Conservation (phyloP, 2,888 invertebrate genomes). For the Oscheius sp. region DNA sequence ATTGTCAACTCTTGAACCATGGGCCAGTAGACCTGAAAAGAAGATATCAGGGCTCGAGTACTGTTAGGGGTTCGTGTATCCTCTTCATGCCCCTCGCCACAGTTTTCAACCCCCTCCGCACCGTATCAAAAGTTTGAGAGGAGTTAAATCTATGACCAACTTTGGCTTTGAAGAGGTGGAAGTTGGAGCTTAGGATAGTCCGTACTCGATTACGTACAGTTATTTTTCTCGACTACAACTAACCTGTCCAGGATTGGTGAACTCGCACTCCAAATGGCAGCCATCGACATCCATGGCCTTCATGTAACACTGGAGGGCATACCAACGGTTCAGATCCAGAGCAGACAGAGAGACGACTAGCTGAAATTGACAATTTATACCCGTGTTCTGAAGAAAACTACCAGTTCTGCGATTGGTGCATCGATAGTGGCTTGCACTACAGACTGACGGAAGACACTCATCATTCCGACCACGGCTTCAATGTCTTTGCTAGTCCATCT, state of each 20-base stretch:
- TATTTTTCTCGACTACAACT: not conserved
- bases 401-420: slow-evolving; percentile 70
- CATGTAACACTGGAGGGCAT: slow-evolving; percentile 71
- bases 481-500: slow-evolving; percentile 67
- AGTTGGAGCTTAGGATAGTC: too few species aligned
- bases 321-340: slow-evolving; percentile 68
- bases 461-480: slow-evolving; percentile 53
- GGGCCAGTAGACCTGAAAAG: slow-evolving; percentile 66
- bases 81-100: too few species aligned
- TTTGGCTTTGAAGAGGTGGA: too few species aligned
- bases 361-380: slow-evolving; percentile 45
- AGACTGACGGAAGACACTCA: slow-evolving; percentile 59
- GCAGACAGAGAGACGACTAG: slow-evolving; percentile 67
- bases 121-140: too few species aligned
- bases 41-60: not conserved
- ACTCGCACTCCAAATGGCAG: slow-evolving; percentile 37
- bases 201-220: too few species aligned
- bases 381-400: slow-evolving; percentile 10
- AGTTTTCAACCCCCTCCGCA: too few species aligned
- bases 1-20: slow-evolving; percentile 59
- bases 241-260: slow-evolving; percentile 34
- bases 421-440: slow-evolving; percentile 63
- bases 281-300: slow-evolving; percentile 62
- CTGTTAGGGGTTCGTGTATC: too few species aligned
- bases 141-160: too few species aligned